phyloP scores from a whole-genome alignment of 1,140 invertebrate species.

The Asbolus verrucosus region DNA sequence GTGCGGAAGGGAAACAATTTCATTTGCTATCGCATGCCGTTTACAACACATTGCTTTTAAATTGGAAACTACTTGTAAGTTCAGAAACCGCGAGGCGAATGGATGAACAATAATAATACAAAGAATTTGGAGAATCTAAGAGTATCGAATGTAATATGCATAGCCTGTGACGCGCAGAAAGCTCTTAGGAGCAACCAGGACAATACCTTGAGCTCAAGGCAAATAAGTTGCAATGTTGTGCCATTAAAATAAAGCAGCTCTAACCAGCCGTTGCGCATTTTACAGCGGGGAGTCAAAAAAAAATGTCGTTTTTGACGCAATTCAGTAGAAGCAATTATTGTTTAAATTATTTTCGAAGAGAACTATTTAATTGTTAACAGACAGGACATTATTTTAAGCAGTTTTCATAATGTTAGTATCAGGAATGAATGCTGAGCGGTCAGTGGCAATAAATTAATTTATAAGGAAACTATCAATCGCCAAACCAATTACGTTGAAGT shows the following conservation, averaged over 20 bases:
- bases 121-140: slow-evolving; percentile 28
- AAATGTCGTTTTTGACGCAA: no score
- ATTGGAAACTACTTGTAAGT: slow-evolving; percentile 20
- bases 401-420: no score
- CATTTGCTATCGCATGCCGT: background rate
- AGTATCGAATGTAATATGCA: slow-evolving; percentile 35
- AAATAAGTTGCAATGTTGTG: slow-evolving; percentile 1
- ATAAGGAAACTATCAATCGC: no score
- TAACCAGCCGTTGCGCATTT: background rate
- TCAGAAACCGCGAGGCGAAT: background rate
- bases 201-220: background rate
- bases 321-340: no score
- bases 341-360: no score
- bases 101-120: background rate
- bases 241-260: background rate
- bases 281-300: background rate
- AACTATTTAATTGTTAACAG: no score
- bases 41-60: slow-evolving; percentile 16
- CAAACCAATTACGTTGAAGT: no score
- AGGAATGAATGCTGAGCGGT: no score
- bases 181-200: slow-evolving; percentile 8
- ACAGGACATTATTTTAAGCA: no score
- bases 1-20: background rate
- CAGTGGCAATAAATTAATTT: no score
- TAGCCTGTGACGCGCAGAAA: slow-evolving; percentile 1